Conservation (phyloP, 2,888 invertebrate species). For the Athrips mouffetella region DNA sequence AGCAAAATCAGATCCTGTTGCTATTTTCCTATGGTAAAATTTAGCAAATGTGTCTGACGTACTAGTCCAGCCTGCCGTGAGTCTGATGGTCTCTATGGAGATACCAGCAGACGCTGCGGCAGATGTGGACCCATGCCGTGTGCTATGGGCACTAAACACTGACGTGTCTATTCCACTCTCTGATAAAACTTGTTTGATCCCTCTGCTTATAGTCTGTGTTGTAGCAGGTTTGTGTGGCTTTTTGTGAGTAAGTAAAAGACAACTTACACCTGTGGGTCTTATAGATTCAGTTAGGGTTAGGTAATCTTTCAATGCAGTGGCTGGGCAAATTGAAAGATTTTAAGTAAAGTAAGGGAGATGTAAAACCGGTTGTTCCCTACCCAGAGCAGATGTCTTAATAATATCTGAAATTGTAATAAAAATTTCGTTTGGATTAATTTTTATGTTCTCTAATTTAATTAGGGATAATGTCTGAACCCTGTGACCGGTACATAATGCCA, state of each 20-base stretch:
- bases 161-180: conserved; percentile 13
- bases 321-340: background rate
- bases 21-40: conserved; percentile 14
- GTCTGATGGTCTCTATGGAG: conserved; percentile 15
- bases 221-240: conserved; percentile 5
- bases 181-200: conserved; percentile 8
- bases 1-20: background rate
- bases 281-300: background rate
- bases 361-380: background rate
- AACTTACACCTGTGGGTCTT: background rate
- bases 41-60: conserved; percentile 12
- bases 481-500: background rate
- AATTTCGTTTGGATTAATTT: background rate
- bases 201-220: conserved; percentile 15
- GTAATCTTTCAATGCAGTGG: background rate
- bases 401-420: background rate
- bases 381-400: background rate
- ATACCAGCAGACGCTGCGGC: conserved; percentile 9
- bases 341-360: background rate
- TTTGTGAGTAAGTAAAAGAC: conserved; percentile 3
- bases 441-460: background rate
- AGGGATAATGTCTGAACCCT: background rate
- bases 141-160: conserved; percentile 15
- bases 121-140: conserved; percentile 17
- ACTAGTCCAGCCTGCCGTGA: conserved; percentile 17